Evolutionary conservation across 92 coral and sea anemone genomes (phyloP), one percentile per base, ranked within the genome.

Genomic region (Chrysogorgia sp.): DNA sequence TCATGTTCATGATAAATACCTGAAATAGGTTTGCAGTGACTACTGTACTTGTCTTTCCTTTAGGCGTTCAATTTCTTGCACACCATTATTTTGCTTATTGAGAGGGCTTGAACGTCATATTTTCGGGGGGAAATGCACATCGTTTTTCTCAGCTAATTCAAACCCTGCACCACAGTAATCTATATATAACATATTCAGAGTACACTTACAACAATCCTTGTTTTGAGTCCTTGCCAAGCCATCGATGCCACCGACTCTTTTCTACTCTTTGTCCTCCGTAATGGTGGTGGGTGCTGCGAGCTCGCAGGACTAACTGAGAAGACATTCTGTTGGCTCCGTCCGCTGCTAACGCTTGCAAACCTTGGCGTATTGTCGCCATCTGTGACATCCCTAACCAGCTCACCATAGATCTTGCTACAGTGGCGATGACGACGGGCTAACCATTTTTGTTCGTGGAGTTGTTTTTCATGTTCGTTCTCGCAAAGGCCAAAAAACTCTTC

Each of bases 401-500:
- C 84, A 49, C 99, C 99, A 67, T 96, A 96, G 13, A 92, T 80
- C 60, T 96, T 96, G 49, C 90, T 83, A 76, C 85, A 96, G 48
- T 96, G 97, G 1, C 99, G 90, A 31, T 79, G 84, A 19, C 70
- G 86, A 50, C 99, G 89, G 49, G 88, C 90, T 24, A 81, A 80
- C 99, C 99, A 96, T 71, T 96, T 96, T 33, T 90, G 81, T 71
- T 89, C 82, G 0, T 92, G 77, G 33, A 85, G 75, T 8, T 62
- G 70, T 41, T 87, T 89, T 34, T 92, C 84, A 75, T 96, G 97
- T 9, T 89, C 94, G 40, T 90, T 86, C 23, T 96, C 99, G 26
- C 96, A 90, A 52, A 96, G 90, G 7, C 99, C 90, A 72, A 96
- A 92, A 58, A 96, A 96, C 56, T 96, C 86, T 68, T 92, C 97